Evolutionary conservation across 2,797 vertebrate genomes (phyloP), one percentile per base, ranked within the genome.

Genomic region (Myotis pilosus): DNA sequence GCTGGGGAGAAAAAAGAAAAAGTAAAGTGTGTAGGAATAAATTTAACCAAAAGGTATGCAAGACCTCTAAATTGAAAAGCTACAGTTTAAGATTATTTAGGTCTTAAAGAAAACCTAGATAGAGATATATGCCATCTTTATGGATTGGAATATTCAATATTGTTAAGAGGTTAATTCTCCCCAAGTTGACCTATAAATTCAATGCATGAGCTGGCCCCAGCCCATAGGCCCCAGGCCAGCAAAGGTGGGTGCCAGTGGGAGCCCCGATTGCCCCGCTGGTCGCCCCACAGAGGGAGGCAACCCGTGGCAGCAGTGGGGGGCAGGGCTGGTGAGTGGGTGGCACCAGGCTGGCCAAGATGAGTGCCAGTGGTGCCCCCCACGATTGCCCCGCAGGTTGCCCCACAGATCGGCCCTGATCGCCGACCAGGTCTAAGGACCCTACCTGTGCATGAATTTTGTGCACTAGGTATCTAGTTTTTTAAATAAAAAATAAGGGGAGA

Each of bases 41-140:
- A 91, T 87, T 36, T 64, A 90, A 87, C n/a, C 30, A 71, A 87
- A 95, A 76, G 6, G 69, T 55, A 62, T 33, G n/a, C 13, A 82
- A 90, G 25, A 15, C 3, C 9, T 81, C 38, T 17, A 47, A 76
- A 62, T 3, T 38, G 23, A 78, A 95, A 95, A 64, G 47, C 16
- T 47, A 53, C 6, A 78, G 62, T 69, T 88, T 71, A 92, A 76
- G 2, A 17, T 68, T 49, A 87, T 49, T 51, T 81, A 49, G 36
- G 12, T 84, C 30, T 66, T 74, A 84, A 78, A 68, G 22, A 78
- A 60, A 20, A 90, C 3, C 12, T 71, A 81, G 71, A 64, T 72
- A n/a, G 10, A 76, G 12, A 71, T 41, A 49, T 7, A 91, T 60
- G 68, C 38, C 23, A 55, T 38, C 12, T n/a, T 78, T 82, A 83